Evolutionary conservation across 1,140 invertebrate genomes (phyloP).

Genomic region (Brachionus koreanus): DNA sequence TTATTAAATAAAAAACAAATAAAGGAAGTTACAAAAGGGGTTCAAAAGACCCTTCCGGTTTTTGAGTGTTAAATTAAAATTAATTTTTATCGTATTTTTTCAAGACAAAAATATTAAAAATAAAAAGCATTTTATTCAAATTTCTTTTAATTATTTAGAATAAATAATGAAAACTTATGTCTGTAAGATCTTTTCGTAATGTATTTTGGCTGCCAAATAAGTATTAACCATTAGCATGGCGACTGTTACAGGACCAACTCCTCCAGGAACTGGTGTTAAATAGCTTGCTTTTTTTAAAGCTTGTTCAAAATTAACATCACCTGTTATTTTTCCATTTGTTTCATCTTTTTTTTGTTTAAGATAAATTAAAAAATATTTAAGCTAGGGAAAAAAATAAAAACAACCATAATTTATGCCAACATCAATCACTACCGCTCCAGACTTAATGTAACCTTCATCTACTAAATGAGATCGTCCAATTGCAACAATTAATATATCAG

Average conservation of each 20-base stretch:
- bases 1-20: too few species aligned
- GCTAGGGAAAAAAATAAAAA: not conserved
- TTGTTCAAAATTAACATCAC: slow-evolving; percentile 87
- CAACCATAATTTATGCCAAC: slow-evolving; percentile 81
- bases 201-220: slow-evolving; percentile 57
- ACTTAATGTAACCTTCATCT: slow-evolving; percentile 91
- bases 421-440: slow-evolving; percentile 95
- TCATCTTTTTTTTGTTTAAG: slow-evolving; percentile 50
- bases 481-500: slow-evolving; percentile 92
- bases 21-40: too few species aligned
- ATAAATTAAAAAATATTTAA: not conserved
- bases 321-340: slow-evolving; percentile 53
- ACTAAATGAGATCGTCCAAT: slow-evolving; percentile 87
- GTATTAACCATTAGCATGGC: slow-evolving; percentile 96
- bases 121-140: too few species aligned
- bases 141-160: not conserved
- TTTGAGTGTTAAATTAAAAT: too few species aligned
- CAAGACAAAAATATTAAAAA: too few species aligned
- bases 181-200: not conserved
- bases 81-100: too few species aligned
- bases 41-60: too few species aligned
- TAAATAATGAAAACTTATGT: not conserved
- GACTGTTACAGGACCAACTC: slow-evolving; percentile 96
- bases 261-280: slow-evolving; percentile 95
- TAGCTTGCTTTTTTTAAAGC: slow-evolving; percentile 70